Evolutionary conservation across 1,140 invertebrate genomes (phyloP).

Genomic region (Drosophila navojoa): DNA sequence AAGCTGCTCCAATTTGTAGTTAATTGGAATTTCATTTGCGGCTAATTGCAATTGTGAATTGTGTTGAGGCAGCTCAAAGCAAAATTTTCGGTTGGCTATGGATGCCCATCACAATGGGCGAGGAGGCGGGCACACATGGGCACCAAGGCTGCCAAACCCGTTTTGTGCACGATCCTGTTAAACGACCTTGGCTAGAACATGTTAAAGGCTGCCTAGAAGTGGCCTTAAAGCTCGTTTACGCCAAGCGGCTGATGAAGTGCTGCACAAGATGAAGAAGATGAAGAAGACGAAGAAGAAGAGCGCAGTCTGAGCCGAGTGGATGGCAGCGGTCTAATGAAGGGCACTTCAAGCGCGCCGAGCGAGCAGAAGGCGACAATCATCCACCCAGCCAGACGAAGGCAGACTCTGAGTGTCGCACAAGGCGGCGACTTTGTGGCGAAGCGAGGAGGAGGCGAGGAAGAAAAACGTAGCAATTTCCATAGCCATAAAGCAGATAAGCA

Average conservation of each 20-base stretch:
- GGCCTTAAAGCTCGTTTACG: slow-evolving; percentile 30
- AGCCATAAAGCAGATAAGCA: slow-evolving; percentile 11
- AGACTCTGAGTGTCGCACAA: slow-evolving; percentile 26
- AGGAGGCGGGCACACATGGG: background rate
- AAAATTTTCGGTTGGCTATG: slow-evolving; percentile 12
- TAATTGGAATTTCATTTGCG: slow-evolving; percentile 73
- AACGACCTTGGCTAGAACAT: slow-evolving; percentile 74
- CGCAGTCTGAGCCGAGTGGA: background rate
- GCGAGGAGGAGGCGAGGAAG: slow-evolving; percentile 19
- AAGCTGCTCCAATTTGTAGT: slow-evolving; percentile 71
- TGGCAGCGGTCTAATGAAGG: slow-evolving; percentile 69
- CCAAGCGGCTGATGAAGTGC: slow-evolving; percentile 2
- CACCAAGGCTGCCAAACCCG: slow-evolving; percentile 47
- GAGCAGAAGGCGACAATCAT: slow-evolving; percentile 35
- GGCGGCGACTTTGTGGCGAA: slow-evolving; percentile 21
- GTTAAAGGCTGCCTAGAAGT: slow-evolving; percentile 47
- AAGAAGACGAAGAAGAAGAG: too few relatives aligned
- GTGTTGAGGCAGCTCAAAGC: background rate
- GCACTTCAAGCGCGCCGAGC: slow-evolving; percentile 56
- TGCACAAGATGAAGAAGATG: background rate
- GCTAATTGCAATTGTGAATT: slow-evolving; percentile 42
- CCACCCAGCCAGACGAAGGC: slow-evolving; percentile 19
- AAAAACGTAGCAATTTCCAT: slow-evolving; percentile 30
- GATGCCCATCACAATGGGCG: slow-evolving; percentile 5
- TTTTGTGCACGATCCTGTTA: slow-evolving; percentile 64